phyloP scores from a whole-genome alignment of 2,888 invertebrate genomes.

The Stratiomys singularior region DNA sequence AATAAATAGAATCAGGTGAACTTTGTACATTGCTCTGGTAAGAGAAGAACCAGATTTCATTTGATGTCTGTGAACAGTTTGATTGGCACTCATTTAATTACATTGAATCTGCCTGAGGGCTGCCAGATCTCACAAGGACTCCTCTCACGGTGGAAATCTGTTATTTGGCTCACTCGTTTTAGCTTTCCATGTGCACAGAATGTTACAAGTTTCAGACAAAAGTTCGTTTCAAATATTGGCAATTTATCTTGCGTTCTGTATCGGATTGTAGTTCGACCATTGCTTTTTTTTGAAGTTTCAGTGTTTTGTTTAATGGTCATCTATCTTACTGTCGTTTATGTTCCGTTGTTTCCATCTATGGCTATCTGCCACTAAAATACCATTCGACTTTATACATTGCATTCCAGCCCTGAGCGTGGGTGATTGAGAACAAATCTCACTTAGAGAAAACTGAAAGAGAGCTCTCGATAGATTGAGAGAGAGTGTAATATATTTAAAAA shows the following conservation, averaged over 20 bases:
- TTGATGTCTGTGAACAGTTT: constrained; percentile 50
- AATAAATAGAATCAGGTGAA: constrained; percentile 8
- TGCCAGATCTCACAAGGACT: constrained; percentile 12
- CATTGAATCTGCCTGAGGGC: constrained; percentile 39
- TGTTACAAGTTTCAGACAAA: neutral
- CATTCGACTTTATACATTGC: neutral
- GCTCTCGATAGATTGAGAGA: neutral
- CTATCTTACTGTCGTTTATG: constrained; percentile 21
- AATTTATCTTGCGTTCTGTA: constrained; percentile 31
- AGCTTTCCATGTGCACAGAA: neutral
- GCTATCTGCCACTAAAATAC: constrained; percentile 6
- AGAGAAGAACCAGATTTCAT: constrained; percentile 44
- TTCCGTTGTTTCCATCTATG: neutral
- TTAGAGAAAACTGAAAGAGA: neutral
- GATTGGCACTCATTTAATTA: constrained; percentile 50
- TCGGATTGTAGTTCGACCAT: neutral
- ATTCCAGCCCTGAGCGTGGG: neutral
- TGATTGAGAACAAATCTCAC: neutral
- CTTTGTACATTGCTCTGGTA: neutral
- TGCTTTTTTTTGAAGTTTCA: neutral
- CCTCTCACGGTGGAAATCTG: constrained; percentile 29
- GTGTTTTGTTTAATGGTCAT: constrained; percentile 14
- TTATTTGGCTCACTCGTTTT: constrained; percentile 24
- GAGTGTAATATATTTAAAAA: neutral
- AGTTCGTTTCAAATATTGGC: constrained; percentile 31